Percentiles rank a stretch among this genome's conserved stretches.
phyloP scores from a whole-genome alignment of 2,113 vertebrate species.

The Rhinolophus sinicus region DNA sequence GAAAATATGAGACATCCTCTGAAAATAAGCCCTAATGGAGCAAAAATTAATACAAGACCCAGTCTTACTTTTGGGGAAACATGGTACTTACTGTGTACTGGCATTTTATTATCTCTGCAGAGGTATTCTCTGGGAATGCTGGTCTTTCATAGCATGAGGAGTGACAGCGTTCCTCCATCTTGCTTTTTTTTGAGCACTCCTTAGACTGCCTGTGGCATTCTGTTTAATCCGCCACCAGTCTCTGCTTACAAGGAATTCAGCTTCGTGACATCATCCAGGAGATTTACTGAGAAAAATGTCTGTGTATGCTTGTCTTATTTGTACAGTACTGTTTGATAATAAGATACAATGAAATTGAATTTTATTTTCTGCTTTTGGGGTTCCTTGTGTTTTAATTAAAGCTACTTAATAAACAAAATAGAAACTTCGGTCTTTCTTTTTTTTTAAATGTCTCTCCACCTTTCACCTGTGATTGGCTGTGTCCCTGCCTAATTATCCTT shows the following conservation, averaged over 20 bases:
- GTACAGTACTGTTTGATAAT: not conserved
- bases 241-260: not conserved
- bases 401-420: not conserved
- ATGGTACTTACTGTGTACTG: not conserved
- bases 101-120: not conserved
- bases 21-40: too few species aligned
- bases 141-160: not conserved
- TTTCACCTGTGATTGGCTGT: not conserved
- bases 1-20: too few species aligned
- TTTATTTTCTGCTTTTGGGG: constrained; percentile 5
- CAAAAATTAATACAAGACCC: too few species aligned
- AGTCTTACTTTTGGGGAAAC: too few species aligned
- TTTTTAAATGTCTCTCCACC: not conserved
- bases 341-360: constrained; percentile 14
- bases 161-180: not conserved
- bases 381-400: constrained; percentile 32
- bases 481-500: not conserved
- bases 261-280: not conserved
- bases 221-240: not conserved
- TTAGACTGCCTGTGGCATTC: not conserved
- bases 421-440: not conserved
- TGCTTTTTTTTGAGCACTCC: not conserved
- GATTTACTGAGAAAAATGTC: not conserved
- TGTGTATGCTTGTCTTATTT: not conserved
- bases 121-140: not conserved